These are phyloP conservation scores for Sipha flava DNA, from an alignment of 1,140 invertebrate species.

Conservation along the genomic window DNA sequence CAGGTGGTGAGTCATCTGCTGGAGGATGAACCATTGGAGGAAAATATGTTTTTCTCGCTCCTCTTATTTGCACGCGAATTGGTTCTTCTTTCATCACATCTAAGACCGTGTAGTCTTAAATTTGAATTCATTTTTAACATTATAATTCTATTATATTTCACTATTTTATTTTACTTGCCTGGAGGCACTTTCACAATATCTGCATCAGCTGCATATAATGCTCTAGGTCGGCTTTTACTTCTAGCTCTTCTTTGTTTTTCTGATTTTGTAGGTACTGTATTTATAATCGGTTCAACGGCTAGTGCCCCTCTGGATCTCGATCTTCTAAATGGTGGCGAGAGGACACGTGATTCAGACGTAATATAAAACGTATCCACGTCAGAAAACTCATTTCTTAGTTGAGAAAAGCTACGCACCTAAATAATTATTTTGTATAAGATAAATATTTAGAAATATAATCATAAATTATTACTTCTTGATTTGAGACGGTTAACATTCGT, in stretches of 20 bases:
- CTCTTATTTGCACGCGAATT: conserved; percentile 71
- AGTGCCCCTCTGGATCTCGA: conserved; percentile 56
- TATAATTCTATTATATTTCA: too few relatives aligned
- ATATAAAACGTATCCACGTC: conserved; percentile 86
- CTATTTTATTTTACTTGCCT: background rate
- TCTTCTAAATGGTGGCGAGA: conserved; percentile 55
- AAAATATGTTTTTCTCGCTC: conserved; percentile 74
- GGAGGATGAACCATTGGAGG: conserved; percentile 73
- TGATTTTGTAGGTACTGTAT: conserved; percentile 31
- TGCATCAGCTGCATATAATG: conserved; percentile 67
- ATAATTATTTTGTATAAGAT: background rate
- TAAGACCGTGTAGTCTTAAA: conserved; percentile 65
- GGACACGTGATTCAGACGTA: conserved; percentile 54
- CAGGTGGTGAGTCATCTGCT: conserved; percentile 71
- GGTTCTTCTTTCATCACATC: conserved; percentile 77
- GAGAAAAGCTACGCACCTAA: conserved; percentile 82
- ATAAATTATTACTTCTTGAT: conserved; percentile 64
- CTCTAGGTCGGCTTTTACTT: conserved; percentile 70
- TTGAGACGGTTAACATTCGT: conserved; percentile 80
- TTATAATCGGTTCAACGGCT: conserved; percentile 36
- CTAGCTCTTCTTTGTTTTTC: conserved; percentile 48
- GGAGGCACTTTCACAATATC: conserved; percentile 64
- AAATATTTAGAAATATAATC: background rate
- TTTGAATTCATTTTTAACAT: background rate
- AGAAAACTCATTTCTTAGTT: conserved; percentile 80